Evolutionary conservation across 2,113 vertebrate species (phyloP), one percentile per base, ranked within the genome.

Genomic region (Indicator indicator): DNA sequence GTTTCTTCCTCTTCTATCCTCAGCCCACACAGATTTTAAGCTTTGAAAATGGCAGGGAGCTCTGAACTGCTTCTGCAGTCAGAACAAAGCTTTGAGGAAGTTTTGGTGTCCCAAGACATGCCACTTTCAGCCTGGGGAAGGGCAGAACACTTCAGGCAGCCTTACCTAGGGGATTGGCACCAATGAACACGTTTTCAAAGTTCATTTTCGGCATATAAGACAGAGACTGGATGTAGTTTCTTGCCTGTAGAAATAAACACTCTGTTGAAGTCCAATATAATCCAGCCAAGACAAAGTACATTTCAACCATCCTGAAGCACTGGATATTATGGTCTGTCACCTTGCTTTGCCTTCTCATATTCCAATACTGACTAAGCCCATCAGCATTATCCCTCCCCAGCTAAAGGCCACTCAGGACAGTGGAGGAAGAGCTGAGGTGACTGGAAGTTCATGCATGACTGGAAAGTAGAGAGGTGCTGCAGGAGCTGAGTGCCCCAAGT

Each of bases 121-220:
- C 36, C 9, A 38, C 9, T 27, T 16, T 36, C 64, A 59, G 15
- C 68, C 38, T 58, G 38, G 33, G 40, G 30, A 56, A 56, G n/a
- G 65, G 46, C 38, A 17, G 8, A 19, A 16, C 7, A 10, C 7
- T 36, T 9, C 11, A 50, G 13, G 40, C 19, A 68, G 38, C 89
- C 97, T 98, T 98, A 99, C 99, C 99, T 86, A 98, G 97, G 58
- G 99, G 99, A 91, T 99, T 99, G 92, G 99, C 99, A 83, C 99
- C 99, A 96, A 99, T 98, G 94, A 99, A 99, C 93, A 99, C 99
- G 73, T 99, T 98, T 88, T 99, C 99, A 92, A 99, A 99, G 98
- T 99, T 99, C 98, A 99, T 99, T 97, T 99, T 99, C 58, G 99
- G 99, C 99, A 99, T 99, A 71, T 99, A 98, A 64, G 98, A 97